phyloP scores from a whole-genome alignment of 2,797 vertebrate species.

The Acropternis orthonyx region DNA sequence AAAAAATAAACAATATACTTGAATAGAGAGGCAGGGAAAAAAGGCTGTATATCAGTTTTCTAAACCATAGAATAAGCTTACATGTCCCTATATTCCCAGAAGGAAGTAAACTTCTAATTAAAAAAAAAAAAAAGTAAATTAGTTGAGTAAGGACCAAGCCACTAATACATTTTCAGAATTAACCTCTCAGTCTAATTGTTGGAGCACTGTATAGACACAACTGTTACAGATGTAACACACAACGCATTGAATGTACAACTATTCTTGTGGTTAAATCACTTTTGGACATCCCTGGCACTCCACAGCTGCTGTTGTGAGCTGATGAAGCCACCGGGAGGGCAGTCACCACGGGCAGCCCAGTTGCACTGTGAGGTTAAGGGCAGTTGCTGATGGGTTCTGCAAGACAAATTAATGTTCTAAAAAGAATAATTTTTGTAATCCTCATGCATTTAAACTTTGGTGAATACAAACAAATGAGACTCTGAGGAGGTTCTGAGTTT shows the following conservation, averaged over 20 bases:
- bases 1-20: background rate
- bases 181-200: background rate
- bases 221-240: background rate
- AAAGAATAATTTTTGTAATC: background rate
- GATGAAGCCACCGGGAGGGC: accelerated
- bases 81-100: background rate
- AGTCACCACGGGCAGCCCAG: accelerated
- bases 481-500: background rate
- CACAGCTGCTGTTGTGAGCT: background rate
- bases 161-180: background rate
- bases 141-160: background rate
- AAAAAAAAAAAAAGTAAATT: background rate
- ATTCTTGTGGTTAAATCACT: background rate
- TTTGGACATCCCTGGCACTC: too few species aligned
- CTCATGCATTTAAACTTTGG: background rate
- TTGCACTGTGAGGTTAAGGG: background rate
- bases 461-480: background rate
- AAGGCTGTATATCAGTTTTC: background rate
- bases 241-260: accelerated
- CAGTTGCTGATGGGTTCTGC: background rate
- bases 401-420: background rate
- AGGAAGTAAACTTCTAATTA: background rate
- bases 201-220: accelerated
- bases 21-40: accelerated
- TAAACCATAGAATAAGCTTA: background rate